A percentile compares a stretch with the other conserved stretches of the same genome.
These are phyloP conservation scores for Diadema setosum DNA, from an alignment of 35 echinoderm and acorn worm genomes.

Conservation along the genomic window DNA sequence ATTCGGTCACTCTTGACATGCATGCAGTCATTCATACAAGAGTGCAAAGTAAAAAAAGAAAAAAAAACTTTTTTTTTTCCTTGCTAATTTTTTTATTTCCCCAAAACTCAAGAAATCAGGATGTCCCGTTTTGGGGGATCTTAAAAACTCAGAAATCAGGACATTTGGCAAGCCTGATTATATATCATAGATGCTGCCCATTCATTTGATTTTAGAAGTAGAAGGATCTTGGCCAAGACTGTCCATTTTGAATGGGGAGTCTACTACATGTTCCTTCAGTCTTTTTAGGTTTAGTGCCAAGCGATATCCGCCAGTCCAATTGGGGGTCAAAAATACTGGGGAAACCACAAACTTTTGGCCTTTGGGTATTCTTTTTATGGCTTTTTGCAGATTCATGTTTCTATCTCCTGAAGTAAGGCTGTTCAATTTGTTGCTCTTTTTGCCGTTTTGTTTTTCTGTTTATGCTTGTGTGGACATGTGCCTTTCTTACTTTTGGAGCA, in stretches of 20 bases:
- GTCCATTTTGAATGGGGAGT: constrained; percentile 40
- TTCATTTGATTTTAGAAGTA: not conserved
- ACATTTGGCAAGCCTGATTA: constrained; percentile 38
- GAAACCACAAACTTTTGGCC: not conserved
- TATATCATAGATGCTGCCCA: constrained; percentile 28
- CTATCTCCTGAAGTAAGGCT: not conserved
- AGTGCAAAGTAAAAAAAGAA: too few species aligned
- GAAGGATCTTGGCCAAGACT: constrained; percentile 3
- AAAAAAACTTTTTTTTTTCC: too few species aligned
- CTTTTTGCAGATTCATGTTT: not conserved
- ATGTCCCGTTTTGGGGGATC: too few species aligned
- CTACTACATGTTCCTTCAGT: constrained; percentile 24
- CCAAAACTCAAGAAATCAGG: too few species aligned
- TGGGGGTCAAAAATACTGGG: not conserved
- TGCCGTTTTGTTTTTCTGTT: not conserved
- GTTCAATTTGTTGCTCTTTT: not conserved
- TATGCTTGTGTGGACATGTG: not conserved
- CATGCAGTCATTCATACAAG: too few species aligned
- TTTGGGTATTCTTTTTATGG: not conserved
- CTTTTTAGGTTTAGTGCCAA: constrained; percentile 36
- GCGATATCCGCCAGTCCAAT: not conserved
- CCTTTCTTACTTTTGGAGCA: not conserved
- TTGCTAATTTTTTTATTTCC: too few species aligned
- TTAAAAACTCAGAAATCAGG: too few species aligned
- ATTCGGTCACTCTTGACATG: too few species aligned